Percentiles rank a stretch among this genome's conserved stretches.
Conservation (phyloP, 2,113 vertebrate genomes). For the Leptocoma aspasia region DNA sequence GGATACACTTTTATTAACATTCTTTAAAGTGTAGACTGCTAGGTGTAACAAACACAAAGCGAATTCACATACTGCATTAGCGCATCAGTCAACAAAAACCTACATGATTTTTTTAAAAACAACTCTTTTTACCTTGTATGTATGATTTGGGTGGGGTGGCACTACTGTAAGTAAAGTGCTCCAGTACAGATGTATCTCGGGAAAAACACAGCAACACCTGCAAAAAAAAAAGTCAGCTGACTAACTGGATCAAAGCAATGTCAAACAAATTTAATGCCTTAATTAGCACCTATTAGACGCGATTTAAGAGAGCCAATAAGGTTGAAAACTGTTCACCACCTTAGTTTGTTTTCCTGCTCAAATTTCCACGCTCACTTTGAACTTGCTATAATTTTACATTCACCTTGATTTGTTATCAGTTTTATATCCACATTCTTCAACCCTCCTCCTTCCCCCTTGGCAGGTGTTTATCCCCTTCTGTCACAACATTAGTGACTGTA, state of each 20-base stretch:
- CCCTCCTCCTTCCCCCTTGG: neutral
- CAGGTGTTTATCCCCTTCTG: neutral
- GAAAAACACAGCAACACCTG: conserved; percentile 97
- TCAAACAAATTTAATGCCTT: neutral
- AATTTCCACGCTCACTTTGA: neutral
- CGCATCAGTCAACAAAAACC: neutral
- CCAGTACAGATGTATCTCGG: conserved; percentile 88
- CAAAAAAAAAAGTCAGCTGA: neutral
- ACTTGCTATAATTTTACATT: neutral
- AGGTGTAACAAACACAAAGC: neutral
- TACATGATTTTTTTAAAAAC: neutral
- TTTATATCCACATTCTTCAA: neutral
- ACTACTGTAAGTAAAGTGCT: conserved; percentile 92
- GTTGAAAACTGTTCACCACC: neutral
- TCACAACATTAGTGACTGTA: neutral
- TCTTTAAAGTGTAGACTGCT: neutral
- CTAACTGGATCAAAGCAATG: neutral
- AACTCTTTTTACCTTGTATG: conserved; percentile 81
- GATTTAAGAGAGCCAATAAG: neutral
- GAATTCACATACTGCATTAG: neutral
- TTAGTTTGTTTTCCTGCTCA: neutral
- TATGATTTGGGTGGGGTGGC: conserved; percentile 93
- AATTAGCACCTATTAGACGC: neutral
- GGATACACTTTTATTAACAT: neutral
- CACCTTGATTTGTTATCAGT: neutral